Conservation (phyloP, 2,888 invertebrate genomes). For the Buathra laborator region DNA sequence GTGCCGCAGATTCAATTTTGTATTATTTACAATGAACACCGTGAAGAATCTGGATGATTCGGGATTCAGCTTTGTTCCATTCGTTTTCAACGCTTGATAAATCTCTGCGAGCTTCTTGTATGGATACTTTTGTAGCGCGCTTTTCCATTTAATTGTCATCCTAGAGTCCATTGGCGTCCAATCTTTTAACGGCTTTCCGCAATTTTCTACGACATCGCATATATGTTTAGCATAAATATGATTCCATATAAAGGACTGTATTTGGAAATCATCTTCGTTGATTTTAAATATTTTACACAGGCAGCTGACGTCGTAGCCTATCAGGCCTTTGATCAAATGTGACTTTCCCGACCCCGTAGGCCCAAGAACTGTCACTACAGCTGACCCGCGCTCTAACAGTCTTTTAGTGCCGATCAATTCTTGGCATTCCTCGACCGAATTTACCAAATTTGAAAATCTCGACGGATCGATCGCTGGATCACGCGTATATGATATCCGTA, state of each 20-base stretch:
- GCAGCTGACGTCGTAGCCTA: slow-evolving; percentile 38
- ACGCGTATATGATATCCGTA: too few species aligned
- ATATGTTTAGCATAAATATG: slow-evolving; percentile 20
- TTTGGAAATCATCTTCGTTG: slow-evolving; percentile 37
- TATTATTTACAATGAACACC: too few species aligned
- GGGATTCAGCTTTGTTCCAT: slow-evolving; percentile 30
- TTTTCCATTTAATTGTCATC: slow-evolving; percentile 22
- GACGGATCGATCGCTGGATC: not conserved
- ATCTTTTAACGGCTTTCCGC: slow-evolving; percentile 27
- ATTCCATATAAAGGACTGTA: slow-evolving; percentile 36
- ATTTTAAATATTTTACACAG: slow-evolving; percentile 36
- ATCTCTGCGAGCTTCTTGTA: slow-evolving; percentile 34
- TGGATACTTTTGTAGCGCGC: slow-evolving; percentile 32
- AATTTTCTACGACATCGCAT: slow-evolving; percentile 34
- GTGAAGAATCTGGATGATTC: slow-evolving; percentile 38
- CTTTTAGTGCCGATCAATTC: not conserved
- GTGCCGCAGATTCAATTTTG: too few species aligned
- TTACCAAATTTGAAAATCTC: not conserved
- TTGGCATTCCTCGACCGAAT: not conserved
- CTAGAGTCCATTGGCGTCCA: slow-evolving; percentile 24
- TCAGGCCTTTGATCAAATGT: slow-evolving; percentile 32
- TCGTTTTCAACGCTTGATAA: slow-evolving; percentile 29
- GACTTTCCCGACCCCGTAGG: slow-evolving; percentile 37
- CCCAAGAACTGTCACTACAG: slow-evolving; percentile 27
- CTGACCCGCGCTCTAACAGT: slow-evolving; percentile 12